These are phyloP conservation scores for Tragelaphus strepsiceros DNA, from an alignment of 2,113 vertebrate species.

Conservation along the genomic window DNA sequence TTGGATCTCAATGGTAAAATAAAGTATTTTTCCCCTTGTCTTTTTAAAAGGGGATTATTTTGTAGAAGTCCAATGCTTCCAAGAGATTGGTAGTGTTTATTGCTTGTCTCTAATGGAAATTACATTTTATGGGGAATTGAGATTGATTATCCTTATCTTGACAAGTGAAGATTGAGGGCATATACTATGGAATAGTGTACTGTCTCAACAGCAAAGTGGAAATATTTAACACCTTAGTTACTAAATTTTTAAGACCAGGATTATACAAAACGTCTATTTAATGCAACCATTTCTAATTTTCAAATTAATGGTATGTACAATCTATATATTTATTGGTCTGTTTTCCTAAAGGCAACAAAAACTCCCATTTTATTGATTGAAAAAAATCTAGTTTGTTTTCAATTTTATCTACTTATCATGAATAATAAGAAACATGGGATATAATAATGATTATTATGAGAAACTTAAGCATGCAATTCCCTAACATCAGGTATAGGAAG, in stretches of 20 bases:
- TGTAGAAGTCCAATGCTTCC: constrained; percentile 52
- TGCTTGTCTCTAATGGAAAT: constrained; percentile 74
- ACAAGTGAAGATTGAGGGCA: constrained; percentile 72
- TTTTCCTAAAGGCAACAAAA: neutral
- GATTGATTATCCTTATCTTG: constrained; percentile 75
- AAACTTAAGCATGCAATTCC: neutral
- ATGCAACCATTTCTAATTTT: neutral
- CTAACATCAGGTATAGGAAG: neutral
- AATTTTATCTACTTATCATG: neutral
- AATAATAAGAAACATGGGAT: neutral
- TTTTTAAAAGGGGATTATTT: constrained; percentile 63
- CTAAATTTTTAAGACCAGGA: neutral
- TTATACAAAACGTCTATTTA: neutral
- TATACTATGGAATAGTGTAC: neutral
- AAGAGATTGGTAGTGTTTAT: constrained; percentile 69
- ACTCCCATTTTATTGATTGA: neutral
- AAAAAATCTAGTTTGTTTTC: neutral
- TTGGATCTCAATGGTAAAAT: constrained; percentile 47
- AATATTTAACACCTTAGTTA: constrained; percentile 48
- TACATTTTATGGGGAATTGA: constrained; percentile 74
- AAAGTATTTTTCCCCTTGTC: constrained; percentile 27
- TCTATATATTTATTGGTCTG: neutral
- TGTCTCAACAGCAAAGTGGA: neutral
- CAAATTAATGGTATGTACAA: neutral
- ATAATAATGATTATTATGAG: neutral